Evolutionary conservation across 2,113 vertebrate species (phyloP), one percentile per base, ranked within the genome.

Genomic region (Sigmodon hispidus): DNA sequence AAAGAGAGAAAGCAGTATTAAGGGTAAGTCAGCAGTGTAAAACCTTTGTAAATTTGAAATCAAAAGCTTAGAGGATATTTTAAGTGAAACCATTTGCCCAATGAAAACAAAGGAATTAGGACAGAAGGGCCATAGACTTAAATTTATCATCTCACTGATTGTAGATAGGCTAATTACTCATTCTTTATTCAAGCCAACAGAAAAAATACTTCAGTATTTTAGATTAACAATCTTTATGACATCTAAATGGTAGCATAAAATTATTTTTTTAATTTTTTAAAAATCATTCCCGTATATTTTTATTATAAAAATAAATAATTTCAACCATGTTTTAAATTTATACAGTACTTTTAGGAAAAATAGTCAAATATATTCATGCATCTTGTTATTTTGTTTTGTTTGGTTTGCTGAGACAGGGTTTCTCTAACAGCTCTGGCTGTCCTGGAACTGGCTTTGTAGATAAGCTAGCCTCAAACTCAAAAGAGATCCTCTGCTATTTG

Each of bases 91-190:
- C n/a, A 76, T 96, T 86, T 89, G 15, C 13, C 52, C 29, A 94
- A n/a, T 94, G 80, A 89, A 70, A 95, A 91, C n/a, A 48, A 48
- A 77, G 55, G 34, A 95, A 97, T 72, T 96, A 89, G 75, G 67
- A 93, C 70, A 94, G 50, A 87, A 50, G 15, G 89, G 4, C 50
- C 8, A 87, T 76, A 43, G 43, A 59, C 24, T 96, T 90, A 72
- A 10, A 65, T 88, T 87, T 95, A 52, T 94, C 36, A 29, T 50
- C 50, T n/a, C 59, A 7, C 24, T 84, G 34, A 55, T 61, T 40
- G n/a, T 22, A 52, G 3, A 11, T 83, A 55, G 29, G 65, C 7
- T 7, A 90, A 10, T 79, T 70, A 93, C 24, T 48, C 52, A 67
- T 73, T 85, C 21, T 72, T 91, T 88, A n/a, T 7, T 19, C 59